Base-by-base conservation (phyloP, 92 coral and sea anemone species). In the Zoanthus solanderi region DNA sequence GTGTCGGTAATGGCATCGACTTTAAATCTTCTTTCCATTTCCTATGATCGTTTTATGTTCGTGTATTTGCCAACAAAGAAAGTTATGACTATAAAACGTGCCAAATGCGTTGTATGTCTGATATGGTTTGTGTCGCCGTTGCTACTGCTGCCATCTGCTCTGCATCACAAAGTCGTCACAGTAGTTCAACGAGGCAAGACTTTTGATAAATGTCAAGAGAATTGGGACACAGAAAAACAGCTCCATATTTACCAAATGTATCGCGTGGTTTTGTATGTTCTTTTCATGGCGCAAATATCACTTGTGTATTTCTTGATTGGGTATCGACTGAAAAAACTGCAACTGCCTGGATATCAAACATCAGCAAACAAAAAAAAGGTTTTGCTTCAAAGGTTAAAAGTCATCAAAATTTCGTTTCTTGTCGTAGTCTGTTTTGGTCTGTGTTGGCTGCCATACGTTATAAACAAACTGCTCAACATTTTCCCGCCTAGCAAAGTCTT, bases 1-100 rank as follows among this genome's bases (percentile, higher is more conserved):
- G 91, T 90, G 84, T 94, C 97, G 1, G 97, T 94, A 0, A 92
- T 92, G 97, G 97, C 95, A 32, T 94, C 97, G 1, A 95, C 95
- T 17, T 72, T 94, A 5, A 94, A 93, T 47, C 89, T 94, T 72
- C 79, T 94, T n/a, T 85, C 95, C 16, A 94, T 94, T 42, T 94
- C 97, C 0, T 94, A 94, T 37, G 97, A 94, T 75, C 89, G 97
- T 14, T 90, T 94, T 34, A 30, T 94, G 47, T 92, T 93, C 4
- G 91, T 94, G 28, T 92, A 74, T 32, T 92, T 92, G 65, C 97
- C 97, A 16, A 88, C 89, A 87, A 94, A 92, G 37, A 87, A 90
- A 23, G 50, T 94, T 31, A 78, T 92, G 37, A 94, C 90, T 17
- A 54, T 82, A 14, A n/a, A 50, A 44, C 83, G 95, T 47, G 97